Evolutionary conservation across 2,888 invertebrate genomes (phyloP).

Genomic region (Parapristionchus giblindavisi): DNA sequence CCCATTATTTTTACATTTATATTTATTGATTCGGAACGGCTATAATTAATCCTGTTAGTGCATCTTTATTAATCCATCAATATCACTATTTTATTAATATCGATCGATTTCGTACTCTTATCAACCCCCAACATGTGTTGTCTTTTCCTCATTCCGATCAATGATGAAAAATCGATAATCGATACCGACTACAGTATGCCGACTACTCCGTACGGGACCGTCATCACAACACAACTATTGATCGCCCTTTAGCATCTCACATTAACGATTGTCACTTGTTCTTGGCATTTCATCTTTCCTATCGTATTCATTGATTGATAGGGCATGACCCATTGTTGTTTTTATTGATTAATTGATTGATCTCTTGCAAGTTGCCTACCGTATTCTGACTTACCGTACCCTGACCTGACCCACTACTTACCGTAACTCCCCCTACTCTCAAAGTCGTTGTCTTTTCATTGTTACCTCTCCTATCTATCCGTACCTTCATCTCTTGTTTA

Average conservation of each 20-base stretch:
- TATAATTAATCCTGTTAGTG: too few relatives aligned
- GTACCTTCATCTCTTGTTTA: neutral
- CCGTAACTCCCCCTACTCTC: neutral
- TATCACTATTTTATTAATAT: too few relatives aligned
- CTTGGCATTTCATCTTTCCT: neutral
- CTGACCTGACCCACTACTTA: neutral
- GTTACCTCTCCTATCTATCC: constrained; percentile 18
- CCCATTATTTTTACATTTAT: too few relatives aligned
- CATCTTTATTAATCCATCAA: too few relatives aligned
- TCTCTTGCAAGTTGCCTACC: neutral
- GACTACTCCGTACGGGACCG: too few relatives aligned
- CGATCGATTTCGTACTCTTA: too few relatives aligned
- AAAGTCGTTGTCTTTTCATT: constrained; percentile 4
- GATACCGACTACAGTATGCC: too few relatives aligned
- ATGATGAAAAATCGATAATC: too few relatives aligned
- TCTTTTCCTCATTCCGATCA: too few relatives aligned
- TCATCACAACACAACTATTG: too few relatives aligned
- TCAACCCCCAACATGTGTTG: too few relatives aligned
- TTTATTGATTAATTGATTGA: constrained; percentile 2
- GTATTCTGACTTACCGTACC: neutral
- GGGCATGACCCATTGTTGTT: constrained; percentile 19
- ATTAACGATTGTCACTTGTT: constrained; percentile 28
- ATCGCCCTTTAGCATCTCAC: constrained; percentile 14
- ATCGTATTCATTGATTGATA: constrained; percentile 12
- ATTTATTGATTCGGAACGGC: too few relatives aligned